Conservation (phyloP, 2,113 vertebrate species). For the Oreotrochilus melanogaster region DNA sequence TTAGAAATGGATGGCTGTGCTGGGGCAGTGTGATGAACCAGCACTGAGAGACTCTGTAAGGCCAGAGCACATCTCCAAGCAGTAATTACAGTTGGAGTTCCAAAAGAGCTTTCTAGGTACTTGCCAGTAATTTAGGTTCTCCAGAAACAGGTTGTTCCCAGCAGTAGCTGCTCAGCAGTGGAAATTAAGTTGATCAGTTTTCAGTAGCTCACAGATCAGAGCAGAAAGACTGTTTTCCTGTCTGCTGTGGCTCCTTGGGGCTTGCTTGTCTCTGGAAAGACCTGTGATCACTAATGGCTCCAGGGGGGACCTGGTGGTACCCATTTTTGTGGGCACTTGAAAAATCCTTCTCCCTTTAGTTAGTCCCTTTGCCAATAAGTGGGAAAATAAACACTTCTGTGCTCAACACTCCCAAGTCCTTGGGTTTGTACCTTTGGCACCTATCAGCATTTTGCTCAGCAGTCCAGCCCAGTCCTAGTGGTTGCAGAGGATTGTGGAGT, state of each 20-base stretch:
- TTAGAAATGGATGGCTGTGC: background rate
- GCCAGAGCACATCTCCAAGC: background rate
- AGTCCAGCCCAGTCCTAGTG: background rate
- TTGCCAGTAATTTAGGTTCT: background rate
- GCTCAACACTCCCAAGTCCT: fast-evolving
- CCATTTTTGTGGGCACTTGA: background rate
- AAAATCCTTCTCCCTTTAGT: background rate
- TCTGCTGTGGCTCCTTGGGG: background rate
- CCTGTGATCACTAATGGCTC: background rate
- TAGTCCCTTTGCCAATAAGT: background rate
- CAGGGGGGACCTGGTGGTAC: background rate
- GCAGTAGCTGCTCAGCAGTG: background rate
- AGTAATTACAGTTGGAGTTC: background rate
- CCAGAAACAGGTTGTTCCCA: background rate
- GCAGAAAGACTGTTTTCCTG: background rate
- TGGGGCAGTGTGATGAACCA: background rate
- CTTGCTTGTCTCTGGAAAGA: background rate
- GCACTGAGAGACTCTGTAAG: background rate
- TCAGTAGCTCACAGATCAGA: background rate
- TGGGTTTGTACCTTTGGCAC: background rate
- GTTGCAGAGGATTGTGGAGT: background rate
- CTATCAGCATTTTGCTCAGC: background rate
- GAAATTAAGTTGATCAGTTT: background rate
- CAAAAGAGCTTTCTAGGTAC: background rate
- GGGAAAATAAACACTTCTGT: background rate